These are phyloP conservation scores for Camponotus fellah DNA, from an alignment of 2,888 invertebrate genomes.

Conservation along the genomic window DNA sequence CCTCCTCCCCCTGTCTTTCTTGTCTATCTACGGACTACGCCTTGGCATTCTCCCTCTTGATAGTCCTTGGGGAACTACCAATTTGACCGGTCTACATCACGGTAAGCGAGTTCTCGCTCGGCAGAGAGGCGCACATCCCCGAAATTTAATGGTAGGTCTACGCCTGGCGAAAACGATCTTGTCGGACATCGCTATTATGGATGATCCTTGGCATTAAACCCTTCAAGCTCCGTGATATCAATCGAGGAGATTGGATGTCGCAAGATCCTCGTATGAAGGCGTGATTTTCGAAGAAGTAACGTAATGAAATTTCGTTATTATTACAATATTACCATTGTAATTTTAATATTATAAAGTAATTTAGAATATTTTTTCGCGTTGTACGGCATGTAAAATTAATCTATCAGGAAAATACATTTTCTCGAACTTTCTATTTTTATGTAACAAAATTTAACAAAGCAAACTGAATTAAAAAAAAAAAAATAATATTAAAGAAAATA, in stretches of 20 bases:
- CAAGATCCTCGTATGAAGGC: neutral
- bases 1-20: neutral
- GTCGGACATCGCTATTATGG: conserved; percentile 27
- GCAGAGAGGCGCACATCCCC: conserved; percentile 5
- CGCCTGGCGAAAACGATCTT: conserved; percentile 1
- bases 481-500: neutral
- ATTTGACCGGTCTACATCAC: conserved; percentile 43
- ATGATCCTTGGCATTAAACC: conserved; percentile 7
- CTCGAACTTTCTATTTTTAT: neutral
- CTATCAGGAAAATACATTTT: neutral
- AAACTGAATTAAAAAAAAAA: neutral
- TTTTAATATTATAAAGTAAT: neutral
- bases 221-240: conserved; percentile 5
- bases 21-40: neutral
- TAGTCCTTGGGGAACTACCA: conserved; percentile 33
- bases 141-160: conserved; percentile 28
- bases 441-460: neutral
- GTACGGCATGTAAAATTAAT: neutral
- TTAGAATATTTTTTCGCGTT: neutral
- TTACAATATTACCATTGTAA: neutral
- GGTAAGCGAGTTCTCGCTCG: conserved; percentile 34
- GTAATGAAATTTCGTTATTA: neutral
- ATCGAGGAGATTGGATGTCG: conserved; percentile 7
- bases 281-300: neutral
- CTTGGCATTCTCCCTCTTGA: conserved; percentile 6